Percentiles rank a stretch among this genome's conserved stretches.
phyloP scores from a whole-genome alignment of 1,140 invertebrate species.

The Epicauta chinensis region DNA sequence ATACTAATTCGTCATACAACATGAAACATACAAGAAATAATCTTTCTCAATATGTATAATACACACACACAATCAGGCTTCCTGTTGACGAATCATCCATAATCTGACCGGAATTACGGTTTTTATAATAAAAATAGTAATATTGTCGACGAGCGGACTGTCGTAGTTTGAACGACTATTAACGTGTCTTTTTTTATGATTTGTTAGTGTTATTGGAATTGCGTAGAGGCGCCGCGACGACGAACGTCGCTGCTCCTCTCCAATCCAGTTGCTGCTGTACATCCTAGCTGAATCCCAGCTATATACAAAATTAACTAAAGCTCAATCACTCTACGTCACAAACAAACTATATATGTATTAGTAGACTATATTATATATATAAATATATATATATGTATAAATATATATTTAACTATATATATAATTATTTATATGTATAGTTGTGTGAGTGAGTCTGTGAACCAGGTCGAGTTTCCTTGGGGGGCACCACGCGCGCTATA shows the following conservation, averaged over 20 bases:
- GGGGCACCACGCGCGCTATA: no score
- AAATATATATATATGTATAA: no score
- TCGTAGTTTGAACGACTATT: no score
- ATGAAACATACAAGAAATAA: no score
- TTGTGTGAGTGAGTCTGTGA: neutral
- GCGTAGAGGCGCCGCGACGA: constrained; percentile 10
- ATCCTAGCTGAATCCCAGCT: constrained; percentile 21
- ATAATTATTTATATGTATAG: constrained; percentile 4
- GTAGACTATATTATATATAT: no score
- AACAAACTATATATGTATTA: no score
- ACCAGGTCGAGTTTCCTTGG: constrained; percentile 2
- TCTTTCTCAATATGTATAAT: no score
- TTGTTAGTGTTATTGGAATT: constrained; percentile 7
- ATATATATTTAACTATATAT: neutral
- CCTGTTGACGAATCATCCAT: constrained; percentile 7
- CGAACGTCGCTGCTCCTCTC: constrained; percentile 11
- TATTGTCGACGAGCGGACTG: neutral
- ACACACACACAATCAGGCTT: neutral
- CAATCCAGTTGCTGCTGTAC: neutral
- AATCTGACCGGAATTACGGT: constrained; percentile 14
- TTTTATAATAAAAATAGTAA: constrained; percentile 13
- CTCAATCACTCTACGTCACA: constrained; percentile 23
- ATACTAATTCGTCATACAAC: no score
- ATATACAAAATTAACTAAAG: constrained; percentile 32
- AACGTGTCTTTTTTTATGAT: constrained; percentile 10